These are phyloP conservation scores for Siphamia tubifer DNA, from an alignment of 2,113 vertebrate genomes.

Conservation along the genomic window DNA sequence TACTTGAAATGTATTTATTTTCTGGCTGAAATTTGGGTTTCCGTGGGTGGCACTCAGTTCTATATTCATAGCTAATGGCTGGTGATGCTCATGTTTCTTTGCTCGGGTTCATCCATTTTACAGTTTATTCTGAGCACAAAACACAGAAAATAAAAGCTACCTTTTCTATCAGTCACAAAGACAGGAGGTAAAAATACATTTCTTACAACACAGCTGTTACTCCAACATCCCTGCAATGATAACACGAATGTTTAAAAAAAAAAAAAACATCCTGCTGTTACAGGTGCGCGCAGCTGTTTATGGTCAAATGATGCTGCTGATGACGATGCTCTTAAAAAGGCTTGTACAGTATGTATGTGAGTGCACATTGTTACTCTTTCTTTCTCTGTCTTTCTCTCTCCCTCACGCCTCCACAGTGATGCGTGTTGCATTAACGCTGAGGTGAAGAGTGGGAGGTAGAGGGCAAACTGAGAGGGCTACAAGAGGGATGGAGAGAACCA, in stretches of 20 bases:
- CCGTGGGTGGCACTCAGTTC: neutral
- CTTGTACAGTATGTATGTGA: conserved; percentile 32
- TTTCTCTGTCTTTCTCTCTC: conserved; percentile 39
- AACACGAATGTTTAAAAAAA: no score
- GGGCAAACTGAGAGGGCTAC: conserved; percentile 72
- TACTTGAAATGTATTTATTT: neutral
- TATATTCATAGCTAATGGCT: neutral
- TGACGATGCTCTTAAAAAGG: conserved; percentile 28
- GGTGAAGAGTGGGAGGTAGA: conserved; percentile 78
- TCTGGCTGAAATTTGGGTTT: conserved; percentile 17
- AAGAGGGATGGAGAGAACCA: conserved; percentile 63
- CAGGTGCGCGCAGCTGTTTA: neutral
- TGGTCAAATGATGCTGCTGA: conserved; percentile 21
- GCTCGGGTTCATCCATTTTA: neutral
- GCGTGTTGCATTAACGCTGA: conserved; percentile 70
- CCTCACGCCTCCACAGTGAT: conserved; percentile 69
- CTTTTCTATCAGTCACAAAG: no score
- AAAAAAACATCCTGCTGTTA: no score
- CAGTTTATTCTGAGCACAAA: neutral
- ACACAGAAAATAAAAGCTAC: neutral
- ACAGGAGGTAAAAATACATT: no score
- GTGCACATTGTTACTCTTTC: conserved; percentile 41
- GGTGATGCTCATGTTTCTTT: neutral
- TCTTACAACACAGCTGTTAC: no score
- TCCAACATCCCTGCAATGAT: no score